Evolutionary conservation across 1,140 invertebrate species (phyloP).

Genomic region (Brachionus rotundiformis): DNA sequence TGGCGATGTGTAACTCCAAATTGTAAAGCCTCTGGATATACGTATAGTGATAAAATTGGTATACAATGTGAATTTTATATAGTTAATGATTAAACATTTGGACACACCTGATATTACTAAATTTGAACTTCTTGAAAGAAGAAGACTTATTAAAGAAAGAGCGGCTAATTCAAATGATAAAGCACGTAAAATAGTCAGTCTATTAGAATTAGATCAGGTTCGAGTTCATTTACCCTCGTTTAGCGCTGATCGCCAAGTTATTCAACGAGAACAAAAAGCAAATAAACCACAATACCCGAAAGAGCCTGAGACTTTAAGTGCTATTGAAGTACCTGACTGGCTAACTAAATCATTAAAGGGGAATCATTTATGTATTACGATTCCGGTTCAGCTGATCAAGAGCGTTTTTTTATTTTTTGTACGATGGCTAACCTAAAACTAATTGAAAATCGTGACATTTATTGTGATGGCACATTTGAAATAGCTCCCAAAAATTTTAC

Average conservation of each 20-base stretch:
- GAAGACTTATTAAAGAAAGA: not conserved
- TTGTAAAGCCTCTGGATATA: too few relatives aligned
- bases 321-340: not conserved
- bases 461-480: not conserved
- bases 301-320: not conserved
- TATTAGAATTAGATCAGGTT: not conserved
- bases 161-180: slow-evolving; percentile 13
- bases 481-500: not conserved
- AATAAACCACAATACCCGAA: not conserved
- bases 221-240: not conserved
- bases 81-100: not conserved
- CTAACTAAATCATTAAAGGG: not conserved
- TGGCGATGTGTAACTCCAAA: too few relatives aligned
- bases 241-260: too few relatives aligned
- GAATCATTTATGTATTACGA: slow-evolving; percentile 1
- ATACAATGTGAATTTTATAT: too few relatives aligned
- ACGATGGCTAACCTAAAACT: not conserved
- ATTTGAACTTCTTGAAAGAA: not conserved
- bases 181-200: not conserved
- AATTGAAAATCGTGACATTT: not conserved
- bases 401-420: slow-evolving; percentile 1
- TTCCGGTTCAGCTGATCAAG: not conserved
- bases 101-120: not conserved
- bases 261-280: too few relatives aligned
- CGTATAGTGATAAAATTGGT: too few relatives aligned